Base-by-base conservation (phyloP, 2,797 vertebrate genomes). In the Danio kyathit region DNA sequence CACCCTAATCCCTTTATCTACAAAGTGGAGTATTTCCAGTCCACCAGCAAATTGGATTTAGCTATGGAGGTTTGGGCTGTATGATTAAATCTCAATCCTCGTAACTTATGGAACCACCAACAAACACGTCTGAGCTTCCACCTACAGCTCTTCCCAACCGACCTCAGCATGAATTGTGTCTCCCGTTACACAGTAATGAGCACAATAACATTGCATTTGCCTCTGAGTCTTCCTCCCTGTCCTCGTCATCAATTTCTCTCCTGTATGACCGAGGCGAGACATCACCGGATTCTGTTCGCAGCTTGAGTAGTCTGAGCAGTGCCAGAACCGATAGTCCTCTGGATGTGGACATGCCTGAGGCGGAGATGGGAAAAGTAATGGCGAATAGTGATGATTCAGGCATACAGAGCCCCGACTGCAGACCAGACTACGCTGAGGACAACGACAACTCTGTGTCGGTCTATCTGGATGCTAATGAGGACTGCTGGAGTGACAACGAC, bases 191-290 rank as follows among this genome's bases (percentile, higher is more conserved):
- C 82, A 54, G 41, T 3, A 91, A 89, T 14, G 93, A 95, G 86
- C 91, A 91, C 84, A 94, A 95, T 65, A 93, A 93, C 52, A 96
- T 95, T 51, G 88, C 89, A 7, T 93, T 89, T 3, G 46, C 41
- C 51, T 14, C 86, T 0, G 21, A 89, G 21, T 92, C 88, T 1
- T 90, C 88, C 1, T 90, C 90, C 1, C 85, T 86, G 2, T 92
- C 89, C 0, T 89, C 83, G 9, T 88, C 87, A 0, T 92, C 86
- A 0, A 89, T 88, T 0, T 89, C 86, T 1, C 90, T 89, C 1
- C 89, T 66, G 19, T 2, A 88, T 59, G 80, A 84, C 83, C 17
- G 89, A 84, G 90, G 84, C 0, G 83, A 86, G 63, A 84, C 80
- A 0, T 85, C 91, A 72, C 87, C 90, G 1, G 87, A 93, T 81